phyloP scores from a whole-genome alignment of 2,797 vertebrate genomes.

The Dermochelys coriacea region DNA sequence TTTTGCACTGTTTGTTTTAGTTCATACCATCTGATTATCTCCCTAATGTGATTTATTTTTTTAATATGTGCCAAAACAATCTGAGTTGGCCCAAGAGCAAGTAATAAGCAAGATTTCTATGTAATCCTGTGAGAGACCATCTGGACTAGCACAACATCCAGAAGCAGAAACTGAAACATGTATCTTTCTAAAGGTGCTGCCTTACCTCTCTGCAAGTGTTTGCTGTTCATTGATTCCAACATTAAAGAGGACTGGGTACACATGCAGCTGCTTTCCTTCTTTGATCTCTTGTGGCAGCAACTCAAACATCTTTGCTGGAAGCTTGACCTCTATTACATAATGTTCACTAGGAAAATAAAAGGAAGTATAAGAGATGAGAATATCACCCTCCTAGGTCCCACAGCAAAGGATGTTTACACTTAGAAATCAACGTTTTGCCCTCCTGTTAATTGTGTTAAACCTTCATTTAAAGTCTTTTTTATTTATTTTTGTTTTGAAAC shows the following conservation, averaged over 20 bases:
- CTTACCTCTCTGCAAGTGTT: constrained; percentile 97
- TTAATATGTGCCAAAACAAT: neutral
- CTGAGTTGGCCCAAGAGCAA: neutral
- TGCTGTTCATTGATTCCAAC: constrained; percentile 99
- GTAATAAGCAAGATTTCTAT: neutral
- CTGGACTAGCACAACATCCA: neutral
- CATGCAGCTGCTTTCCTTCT: constrained; percentile 90
- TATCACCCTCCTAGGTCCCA: neutral
- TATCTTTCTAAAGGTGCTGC: neutral
- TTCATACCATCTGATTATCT: neutral
- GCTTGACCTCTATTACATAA: constrained; percentile 94
- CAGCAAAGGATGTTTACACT: neutral
- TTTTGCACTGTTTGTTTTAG: neutral
- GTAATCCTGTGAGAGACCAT: neutral
- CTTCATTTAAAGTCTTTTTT: neutral
- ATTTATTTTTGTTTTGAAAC: constrained; percentile 9
- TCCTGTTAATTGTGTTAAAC: neutral
- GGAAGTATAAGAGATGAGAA: neutral
- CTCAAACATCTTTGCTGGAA: constrained; percentile 91
- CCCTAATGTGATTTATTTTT: constrained; percentile 1
- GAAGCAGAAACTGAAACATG: neutral
- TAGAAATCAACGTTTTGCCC: neutral
- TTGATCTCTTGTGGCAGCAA: constrained; percentile 92
- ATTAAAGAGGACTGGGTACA: constrained; percentile 95
- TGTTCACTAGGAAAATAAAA: constrained; percentile 84